Conservation (phyloP, 2,797 vertebrate species). For the Lateolabrax maculatus region DNA sequence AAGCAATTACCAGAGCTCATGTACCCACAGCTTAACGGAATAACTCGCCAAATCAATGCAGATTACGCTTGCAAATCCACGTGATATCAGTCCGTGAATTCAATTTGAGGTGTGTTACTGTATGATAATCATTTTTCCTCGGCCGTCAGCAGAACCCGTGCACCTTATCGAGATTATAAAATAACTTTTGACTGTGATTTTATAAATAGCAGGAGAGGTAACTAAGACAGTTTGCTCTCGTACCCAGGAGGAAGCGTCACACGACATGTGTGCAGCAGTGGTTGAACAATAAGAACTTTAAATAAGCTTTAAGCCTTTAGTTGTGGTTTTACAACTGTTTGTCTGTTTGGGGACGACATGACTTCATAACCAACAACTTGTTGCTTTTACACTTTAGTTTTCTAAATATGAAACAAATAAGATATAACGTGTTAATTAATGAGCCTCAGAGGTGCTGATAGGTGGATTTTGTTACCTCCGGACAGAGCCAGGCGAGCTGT, state of each 20-base stretch:
- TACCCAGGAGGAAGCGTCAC: not conserved
- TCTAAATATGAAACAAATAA: not conserved
- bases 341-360: not conserved
- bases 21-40: conserved; percentile 53
- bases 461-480: not conserved
- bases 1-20: conserved; percentile 58
- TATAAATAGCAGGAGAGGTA: not conserved
- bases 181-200: not conserved
- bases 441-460: not conserved
- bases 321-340: not conserved
- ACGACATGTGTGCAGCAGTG: no score
- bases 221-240: not conserved
- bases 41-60: conserved; percentile 60
- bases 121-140: conserved; percentile 34
- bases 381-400: not conserved
- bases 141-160: not conserved
- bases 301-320: not conserved
- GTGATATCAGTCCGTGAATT: conserved; percentile 54
- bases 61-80: conserved; percentile 58
- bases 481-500: not conserved
- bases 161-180: not conserved
- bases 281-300: not conserved
- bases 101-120: conserved; percentile 49
- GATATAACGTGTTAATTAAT: not conserved
- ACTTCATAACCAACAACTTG: not conserved